Percentiles rank a stretch among this genome's conserved stretches.
phyloP scores from a whole-genome alignment of 1,140 invertebrate genomes.

The Ridgeia piscesae region DNA sequence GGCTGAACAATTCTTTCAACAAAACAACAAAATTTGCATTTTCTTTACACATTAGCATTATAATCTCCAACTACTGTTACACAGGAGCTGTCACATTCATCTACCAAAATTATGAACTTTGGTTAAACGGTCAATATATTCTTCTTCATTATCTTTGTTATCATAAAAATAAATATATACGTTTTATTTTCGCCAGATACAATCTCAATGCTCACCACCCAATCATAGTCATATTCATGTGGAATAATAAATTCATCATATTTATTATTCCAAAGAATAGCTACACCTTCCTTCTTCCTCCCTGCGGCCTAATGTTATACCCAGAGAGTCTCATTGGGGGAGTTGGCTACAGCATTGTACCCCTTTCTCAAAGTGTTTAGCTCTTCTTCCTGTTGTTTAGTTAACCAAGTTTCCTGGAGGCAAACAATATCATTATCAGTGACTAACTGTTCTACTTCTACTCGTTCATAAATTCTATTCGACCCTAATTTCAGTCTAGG shows the following conservation, averaged over 20 bases:
- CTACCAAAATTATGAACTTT: conserved; percentile 12
- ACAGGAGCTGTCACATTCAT: conserved; percentile 5
- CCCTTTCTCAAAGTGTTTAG: neutral
- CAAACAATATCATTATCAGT: neutral
- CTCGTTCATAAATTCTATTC: neutral
- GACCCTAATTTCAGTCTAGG: conserved; percentile 2
- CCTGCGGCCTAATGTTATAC: too few relatives aligned
- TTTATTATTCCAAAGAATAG: too few relatives aligned
- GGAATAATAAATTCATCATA: conserved; percentile 20
- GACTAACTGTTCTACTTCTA: neutral
- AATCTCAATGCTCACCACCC: conserved; percentile 7
- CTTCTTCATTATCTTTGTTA: neutral
- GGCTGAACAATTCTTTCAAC: neutral
- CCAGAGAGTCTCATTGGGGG: neutral
- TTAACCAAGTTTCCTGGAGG: neutral
- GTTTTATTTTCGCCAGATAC: neutral
- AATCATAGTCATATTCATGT: conserved; percentile 17
- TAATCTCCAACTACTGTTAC: conserved; percentile 16
- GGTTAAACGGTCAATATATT: conserved; percentile 6
- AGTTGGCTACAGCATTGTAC: neutral
- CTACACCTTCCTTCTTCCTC: too few relatives aligned
- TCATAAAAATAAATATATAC: conserved; percentile 15
- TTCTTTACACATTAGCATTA: conserved; percentile 15
- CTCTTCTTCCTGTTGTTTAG: conserved; percentile 12
- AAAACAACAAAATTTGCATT: conserved; percentile 13